Evolutionary conservation across 1,140 invertebrate species (phyloP).

Genomic region (Macrotrachela quadricornifera): DNA sequence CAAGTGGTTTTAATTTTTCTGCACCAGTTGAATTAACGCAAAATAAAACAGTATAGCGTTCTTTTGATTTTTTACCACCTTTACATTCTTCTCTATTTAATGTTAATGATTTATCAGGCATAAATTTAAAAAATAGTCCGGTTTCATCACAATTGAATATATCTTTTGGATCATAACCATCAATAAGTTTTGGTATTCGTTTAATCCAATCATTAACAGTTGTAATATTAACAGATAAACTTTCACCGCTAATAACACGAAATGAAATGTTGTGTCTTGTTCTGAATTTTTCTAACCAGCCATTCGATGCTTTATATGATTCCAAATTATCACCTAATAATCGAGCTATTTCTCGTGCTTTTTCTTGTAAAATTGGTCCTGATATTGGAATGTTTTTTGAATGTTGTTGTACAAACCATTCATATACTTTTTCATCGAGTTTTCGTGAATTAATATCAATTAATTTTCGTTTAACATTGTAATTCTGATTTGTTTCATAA

Average conservation of each 20-base stretch:
- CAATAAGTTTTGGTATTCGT: conserved; percentile 7
- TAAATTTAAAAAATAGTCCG: conserved; percentile 30
- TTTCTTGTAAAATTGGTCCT: no score
- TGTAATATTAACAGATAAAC: background rate
- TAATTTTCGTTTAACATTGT: no score
- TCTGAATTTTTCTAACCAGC: background rate
- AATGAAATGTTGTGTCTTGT: background rate
- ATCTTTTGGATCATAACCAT: conserved; percentile 21
- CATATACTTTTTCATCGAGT: no score
- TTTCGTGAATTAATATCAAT: no score
- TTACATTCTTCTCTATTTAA: conserved; percentile 19
- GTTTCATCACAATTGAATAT: conserved; percentile 33
- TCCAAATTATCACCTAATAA: no score
- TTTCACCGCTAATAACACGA: background rate
- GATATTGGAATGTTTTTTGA: no score
- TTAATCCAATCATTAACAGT: conserved; percentile 6
- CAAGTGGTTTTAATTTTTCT: conserved; percentile 12
- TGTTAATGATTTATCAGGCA: conserved; percentile 26
- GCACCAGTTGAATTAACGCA: conserved; percentile 12
- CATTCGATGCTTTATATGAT: no score
- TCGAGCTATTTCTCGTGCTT: no score
- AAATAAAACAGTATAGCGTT: conserved; percentile 12
- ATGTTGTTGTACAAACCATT: no score
- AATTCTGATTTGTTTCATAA: no score
- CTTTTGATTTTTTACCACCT: conserved; percentile 12